Base-by-base conservation (phyloP, 2,797 vertebrate species). In the Pseudomugil gertrudae region DNA sequence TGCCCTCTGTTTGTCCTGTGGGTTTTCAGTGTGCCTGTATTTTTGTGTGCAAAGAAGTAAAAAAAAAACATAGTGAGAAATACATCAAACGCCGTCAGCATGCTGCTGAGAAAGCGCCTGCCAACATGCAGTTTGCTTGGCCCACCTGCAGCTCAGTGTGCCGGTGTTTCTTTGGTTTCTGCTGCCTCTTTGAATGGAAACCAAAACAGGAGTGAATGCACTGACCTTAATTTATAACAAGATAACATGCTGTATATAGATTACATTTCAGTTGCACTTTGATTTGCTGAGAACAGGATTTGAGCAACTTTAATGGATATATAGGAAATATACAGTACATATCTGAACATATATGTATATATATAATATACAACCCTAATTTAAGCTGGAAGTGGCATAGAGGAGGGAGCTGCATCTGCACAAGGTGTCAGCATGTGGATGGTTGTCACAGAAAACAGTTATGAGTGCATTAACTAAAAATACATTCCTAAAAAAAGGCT, bases 1-100 rank as follows among this genome's bases (percentile, higher is more conserved):
- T 54, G 76, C 66, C 84, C 75, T 82, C 57, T 79, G 65, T 57
- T 80, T 70, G 76, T 81, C 72, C 69, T 82, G 19, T 83, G 70
- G 64, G 69, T 72, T 79, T 60, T 2, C 55, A 10, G 52, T 74
- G 60, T 75, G 27, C 73, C 58, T 61, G 38, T 52, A 19, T 76
- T 33, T 78, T 32, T 62, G 58, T 70, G 61, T 43, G 57, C 56
- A 62, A 29, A 29, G 26, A 56, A 69, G 60, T 48, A 29, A 45
- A 24, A 57, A 64, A 24, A 71, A 85, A 78, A 45, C 14, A 17
- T 15, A 19, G 66, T 33, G 60, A 74, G 62, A 77, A 69, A 74
- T 38, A 63, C 74, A 74, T 72, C 78, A 69, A 59, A 76, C 43
- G 24, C 59, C 77, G 78, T 76, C 71, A 76, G 60, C 68, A 53